These are phyloP conservation scores for Tetramorium simillimum DNA, from an alignment of 1,140 invertebrate genomes.

Conservation along the genomic window DNA sequence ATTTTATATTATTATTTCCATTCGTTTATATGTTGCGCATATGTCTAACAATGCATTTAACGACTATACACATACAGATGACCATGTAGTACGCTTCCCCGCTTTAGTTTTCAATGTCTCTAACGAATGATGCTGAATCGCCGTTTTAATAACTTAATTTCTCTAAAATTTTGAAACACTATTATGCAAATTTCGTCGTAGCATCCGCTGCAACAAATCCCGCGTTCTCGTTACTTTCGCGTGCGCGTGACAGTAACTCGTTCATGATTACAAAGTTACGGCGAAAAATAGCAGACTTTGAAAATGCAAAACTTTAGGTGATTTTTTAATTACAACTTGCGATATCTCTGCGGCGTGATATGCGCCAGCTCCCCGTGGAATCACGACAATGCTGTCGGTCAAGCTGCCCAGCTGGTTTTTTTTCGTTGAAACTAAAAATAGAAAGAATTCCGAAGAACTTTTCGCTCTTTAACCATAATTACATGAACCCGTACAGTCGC, in stretches of 20 bases:
- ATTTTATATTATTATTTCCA: background rate
- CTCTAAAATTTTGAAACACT: slow-evolving; percentile 26
- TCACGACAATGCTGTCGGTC: background rate
- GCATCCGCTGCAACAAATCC: slow-evolving; percentile 12
- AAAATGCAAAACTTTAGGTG: slow-evolving; percentile 9
- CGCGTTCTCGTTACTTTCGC: background rate
- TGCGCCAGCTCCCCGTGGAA: background rate
- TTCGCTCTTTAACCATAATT: slow-evolving; percentile 30
- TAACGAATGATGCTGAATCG: background rate
- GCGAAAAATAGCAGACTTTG: slow-evolving; percentile 24
- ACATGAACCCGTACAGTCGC: background rate
- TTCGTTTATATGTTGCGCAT: background rate
- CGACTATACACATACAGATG: background rate
- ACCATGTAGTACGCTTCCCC: too few relatives aligned
- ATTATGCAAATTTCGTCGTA: slow-evolving; percentile 37
- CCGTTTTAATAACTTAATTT: slow-evolving; percentile 9
- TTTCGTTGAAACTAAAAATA: background rate
- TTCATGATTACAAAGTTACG: slow-evolving; percentile 45
- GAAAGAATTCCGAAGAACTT: slow-evolving; percentile 22
- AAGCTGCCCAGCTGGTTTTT: background rate
- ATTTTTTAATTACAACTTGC: slow-evolving; percentile 47
- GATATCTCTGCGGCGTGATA: background rate
- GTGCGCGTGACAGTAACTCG: slow-evolving; percentile 23
- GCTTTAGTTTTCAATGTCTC: background rate
- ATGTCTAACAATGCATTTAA: background rate